These are phyloP conservation scores for Danio jaintianensis DNA, from an alignment of 2,797 vertebrate species.

Conservation along the genomic window DNA sequence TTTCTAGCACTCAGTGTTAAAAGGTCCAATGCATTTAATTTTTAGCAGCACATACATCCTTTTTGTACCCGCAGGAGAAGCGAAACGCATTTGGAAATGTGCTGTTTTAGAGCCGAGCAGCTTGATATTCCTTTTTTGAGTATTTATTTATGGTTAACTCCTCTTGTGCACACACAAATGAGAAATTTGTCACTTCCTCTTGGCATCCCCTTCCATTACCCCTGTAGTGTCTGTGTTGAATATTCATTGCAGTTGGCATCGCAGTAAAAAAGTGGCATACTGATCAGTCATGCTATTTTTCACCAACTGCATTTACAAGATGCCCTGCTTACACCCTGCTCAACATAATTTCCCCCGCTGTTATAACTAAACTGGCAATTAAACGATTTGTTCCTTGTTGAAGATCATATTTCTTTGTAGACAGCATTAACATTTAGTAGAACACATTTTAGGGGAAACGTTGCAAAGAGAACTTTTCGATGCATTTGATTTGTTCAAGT, in stretches of 20 bases:
- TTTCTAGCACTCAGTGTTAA: conserved; percentile 18
- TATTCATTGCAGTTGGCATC: conserved; percentile 47
- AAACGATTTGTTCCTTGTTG: conserved; percentile 21
- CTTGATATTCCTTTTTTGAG: conserved; percentile 32
- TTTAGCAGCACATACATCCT: background rate
- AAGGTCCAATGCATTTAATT: conserved; percentile 11
- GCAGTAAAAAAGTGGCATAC: conserved; percentile 35
- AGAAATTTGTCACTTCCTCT: conserved; percentile 47
- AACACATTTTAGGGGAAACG: background rate
- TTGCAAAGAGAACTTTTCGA: background rate
- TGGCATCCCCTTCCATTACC: conserved; percentile 42
- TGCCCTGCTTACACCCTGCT: conserved; percentile 31
- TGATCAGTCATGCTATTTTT: conserved; percentile 41
- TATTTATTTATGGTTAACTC: conserved; percentile 52
- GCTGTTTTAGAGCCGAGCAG: conserved; percentile 33
- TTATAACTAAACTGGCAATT: conserved; percentile 36
- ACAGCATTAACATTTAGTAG: conserved; percentile 3
- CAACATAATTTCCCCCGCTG: conserved; percentile 38
- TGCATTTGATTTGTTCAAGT: background rate
- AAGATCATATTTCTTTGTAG: conserved; percentile 14
- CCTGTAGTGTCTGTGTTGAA: conserved; percentile 40
- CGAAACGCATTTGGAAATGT: background rate
- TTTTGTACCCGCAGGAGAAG: background rate
- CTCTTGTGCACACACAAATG: conserved; percentile 35
- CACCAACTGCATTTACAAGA: conserved; percentile 28